Base-by-base conservation (phyloP, 1,140 invertebrate species). In the Chlorops oryzae region DNA sequence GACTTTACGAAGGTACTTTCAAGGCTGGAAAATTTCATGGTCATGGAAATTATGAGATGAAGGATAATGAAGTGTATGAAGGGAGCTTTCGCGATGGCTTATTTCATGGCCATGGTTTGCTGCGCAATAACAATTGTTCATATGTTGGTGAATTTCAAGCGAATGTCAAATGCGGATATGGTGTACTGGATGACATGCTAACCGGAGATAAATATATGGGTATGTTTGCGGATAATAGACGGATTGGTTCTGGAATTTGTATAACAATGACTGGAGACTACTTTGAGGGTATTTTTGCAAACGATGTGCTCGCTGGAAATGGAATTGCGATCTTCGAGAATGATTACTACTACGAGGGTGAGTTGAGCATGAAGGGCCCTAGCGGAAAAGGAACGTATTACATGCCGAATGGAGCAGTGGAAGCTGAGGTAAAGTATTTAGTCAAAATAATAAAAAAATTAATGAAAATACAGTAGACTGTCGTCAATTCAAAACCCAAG, bases 141-240 rank as follows among this genome's bases (percentile, higher is more conserved):
- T 93, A 92, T 63, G 87, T 91, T 43, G 90, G 90, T 10, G 88
- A 92, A 69, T 93, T 90, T 86, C 73, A 78, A 10, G 73, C 73
- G 23, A 88, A 90, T 23, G 78, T 81, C 2, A 85, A 83, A 59
- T 80, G 85, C 59, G 90, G 90, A 1, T 94, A 92, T 63, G 90
- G 90, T 10, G 86, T 93, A 3, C 82, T 91, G 77, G 88, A 92
- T 63, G 86, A 92, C 63, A 87, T 90, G 38, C 78, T 83, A 21
- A 84, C 81, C 59, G 90, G 90, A 20, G 87, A 92, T 70, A 92
- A 92, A 71, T 93, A 92, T 74, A 80, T 93, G 62, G 90, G 90
- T 13, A 82, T 82, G 67, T 94, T 90, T 87, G 81, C 73, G 46
- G 88, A 91, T 50, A 86, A 90, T 66, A 80, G 83, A 63, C 85